Evolutionary conservation across 2,888 invertebrate genomes (phyloP).

Genomic region (Eilema sororculum): DNA sequence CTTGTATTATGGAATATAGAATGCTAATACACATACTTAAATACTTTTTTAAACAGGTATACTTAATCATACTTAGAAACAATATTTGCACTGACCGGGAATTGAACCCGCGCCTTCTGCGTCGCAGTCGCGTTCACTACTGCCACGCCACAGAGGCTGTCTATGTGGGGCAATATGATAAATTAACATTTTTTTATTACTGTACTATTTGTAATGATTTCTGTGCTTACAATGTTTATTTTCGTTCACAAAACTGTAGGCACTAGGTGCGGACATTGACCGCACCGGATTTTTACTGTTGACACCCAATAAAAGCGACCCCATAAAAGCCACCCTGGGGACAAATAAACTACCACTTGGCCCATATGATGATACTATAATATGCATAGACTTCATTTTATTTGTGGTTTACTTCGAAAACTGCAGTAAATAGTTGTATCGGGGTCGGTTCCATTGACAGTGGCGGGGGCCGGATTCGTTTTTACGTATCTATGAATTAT

Average conservation of each 20-base stretch:
- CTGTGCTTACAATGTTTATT: slow-evolving; percentile 11
- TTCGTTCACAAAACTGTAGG: slow-evolving; percentile 11
- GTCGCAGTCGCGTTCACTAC: no score
- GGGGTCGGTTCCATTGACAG: slow-evolving; percentile 68
- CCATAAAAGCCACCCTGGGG: slow-evolving; percentile 76
- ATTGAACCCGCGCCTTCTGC: no score
- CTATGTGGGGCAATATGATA: no score
- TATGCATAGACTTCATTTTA: slow-evolving; percentile 85
- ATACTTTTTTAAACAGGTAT: no score
- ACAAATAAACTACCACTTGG: slow-evolving; percentile 75
- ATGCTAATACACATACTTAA: no score
- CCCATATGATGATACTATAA: slow-evolving; percentile 83
- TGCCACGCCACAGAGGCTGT: no score
- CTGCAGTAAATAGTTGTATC: slow-evolving; percentile 64
- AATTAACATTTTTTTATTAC: no score
- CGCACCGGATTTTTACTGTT: slow-evolving; percentile 76
- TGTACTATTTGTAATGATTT: not conserved
- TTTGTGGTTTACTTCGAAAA: slow-evolving; percentile 75
- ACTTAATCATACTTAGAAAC: no score
- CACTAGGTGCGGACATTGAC: slow-evolving; percentile 51
- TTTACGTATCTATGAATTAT: slow-evolving; percentile 82
- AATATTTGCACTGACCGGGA: no score
- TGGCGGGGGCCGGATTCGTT: slow-evolving; percentile 71
- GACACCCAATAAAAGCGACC: slow-evolving; percentile 76
- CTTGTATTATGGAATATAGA: no score